Evolutionary conservation across 2,113 vertebrate species (phyloP).

Genomic region (Globicephala melas): DNA sequence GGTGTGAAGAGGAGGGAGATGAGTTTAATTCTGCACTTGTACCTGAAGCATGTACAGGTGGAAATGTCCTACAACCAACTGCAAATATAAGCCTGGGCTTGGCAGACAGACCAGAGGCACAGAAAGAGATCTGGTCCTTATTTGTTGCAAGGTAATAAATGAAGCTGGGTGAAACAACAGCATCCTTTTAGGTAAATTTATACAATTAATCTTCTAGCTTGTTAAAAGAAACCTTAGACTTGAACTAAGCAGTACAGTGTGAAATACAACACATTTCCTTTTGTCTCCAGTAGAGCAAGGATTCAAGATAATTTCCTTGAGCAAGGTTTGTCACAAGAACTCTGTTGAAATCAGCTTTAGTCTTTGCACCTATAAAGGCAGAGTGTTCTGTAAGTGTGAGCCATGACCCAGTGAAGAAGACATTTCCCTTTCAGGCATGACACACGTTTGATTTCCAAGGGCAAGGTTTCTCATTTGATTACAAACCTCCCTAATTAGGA

Average conservation of each 20-base stretch:
- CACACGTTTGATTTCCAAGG: conserved; percentile 73
- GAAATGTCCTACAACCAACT: background rate
- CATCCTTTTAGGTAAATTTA: background rate
- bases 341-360: conserved; percentile 19
- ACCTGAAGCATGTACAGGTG: background rate
- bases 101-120: background rate
- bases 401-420: conserved; percentile 49
- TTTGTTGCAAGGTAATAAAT: background rate
- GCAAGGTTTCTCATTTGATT: conserved; percentile 69
- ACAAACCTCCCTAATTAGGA: conserved; percentile 80
- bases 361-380: background rate
- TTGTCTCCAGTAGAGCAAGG: background rate
- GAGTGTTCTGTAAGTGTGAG: background rate
- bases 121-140: background rate
- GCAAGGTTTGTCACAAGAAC: background rate
- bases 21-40: background rate
- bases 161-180: background rate
- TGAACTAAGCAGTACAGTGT: background rate
- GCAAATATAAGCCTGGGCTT: background rate
- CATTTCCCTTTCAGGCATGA: conserved; percentile 47
- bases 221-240: background rate
- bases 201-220: background rate
- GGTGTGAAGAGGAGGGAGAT: background rate
- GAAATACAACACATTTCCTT: background rate
- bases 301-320: background rate